Conservation (phyloP, 2,888 invertebrate genomes). For the Erebia aethiops region DNA sequence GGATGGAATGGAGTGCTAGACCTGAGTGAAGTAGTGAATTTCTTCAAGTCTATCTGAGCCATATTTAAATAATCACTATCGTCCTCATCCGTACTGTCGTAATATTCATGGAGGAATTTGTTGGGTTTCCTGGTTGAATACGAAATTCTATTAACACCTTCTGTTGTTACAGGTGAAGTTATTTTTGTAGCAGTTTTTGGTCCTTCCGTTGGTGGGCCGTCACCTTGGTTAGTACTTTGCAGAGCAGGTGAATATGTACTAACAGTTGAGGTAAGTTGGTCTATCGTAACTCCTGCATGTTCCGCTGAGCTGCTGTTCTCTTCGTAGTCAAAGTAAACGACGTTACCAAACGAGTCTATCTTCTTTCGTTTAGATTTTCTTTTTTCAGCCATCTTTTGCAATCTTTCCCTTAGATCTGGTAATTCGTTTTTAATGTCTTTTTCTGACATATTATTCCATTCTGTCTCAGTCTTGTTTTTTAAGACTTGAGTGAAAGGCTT, state of each 20-base stretch:
- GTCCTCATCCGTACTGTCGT: constrained; percentile 62
- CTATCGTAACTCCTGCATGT: constrained; percentile 41
- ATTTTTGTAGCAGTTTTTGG: constrained; percentile 21
- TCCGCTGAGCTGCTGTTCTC: constrained; percentile 58
- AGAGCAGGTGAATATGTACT: constrained; percentile 26
- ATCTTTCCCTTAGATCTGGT: constrained; percentile 64
- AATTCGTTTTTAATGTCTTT: constrained; percentile 58
- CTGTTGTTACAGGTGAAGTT: constrained; percentile 24
- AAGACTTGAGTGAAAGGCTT: constrained; percentile 74
- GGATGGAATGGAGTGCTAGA: constrained; percentile 14
- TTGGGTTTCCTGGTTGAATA: constrained; percentile 49
- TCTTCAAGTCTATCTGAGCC: constrained; percentile 68
- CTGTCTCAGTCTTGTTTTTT: constrained; percentile 73
- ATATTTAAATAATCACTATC: constrained; percentile 64
- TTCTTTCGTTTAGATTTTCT: constrained; percentile 71
- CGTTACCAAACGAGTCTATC: constrained; percentile 60
- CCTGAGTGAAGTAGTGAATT: constrained; percentile 48
- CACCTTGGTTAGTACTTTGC: neutral
- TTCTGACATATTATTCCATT: constrained; percentile 57
- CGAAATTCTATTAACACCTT: constrained; percentile 18
- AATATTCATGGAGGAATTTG: constrained; percentile 60
- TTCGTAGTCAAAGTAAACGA: constrained; percentile 66
- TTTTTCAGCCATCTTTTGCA: constrained; percentile 72
- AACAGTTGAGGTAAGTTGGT: constrained; percentile 30
- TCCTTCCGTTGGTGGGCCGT: constrained; percentile 11